Conservation (phyloP, 2,113 vertebrate genomes). For the Anolis carolinensis region DNA sequence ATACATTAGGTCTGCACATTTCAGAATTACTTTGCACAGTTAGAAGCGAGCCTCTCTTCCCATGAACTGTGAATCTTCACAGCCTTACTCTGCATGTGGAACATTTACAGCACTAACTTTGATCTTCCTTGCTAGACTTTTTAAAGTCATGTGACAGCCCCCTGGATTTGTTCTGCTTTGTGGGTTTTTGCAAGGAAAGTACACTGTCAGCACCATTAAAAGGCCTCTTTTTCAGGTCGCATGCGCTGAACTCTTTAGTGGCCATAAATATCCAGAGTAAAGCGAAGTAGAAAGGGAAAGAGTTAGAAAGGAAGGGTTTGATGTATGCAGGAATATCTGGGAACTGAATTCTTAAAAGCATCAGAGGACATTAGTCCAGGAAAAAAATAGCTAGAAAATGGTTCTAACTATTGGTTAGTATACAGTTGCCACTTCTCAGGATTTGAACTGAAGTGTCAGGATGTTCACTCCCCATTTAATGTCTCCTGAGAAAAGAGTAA, state of each 20-base stretch:
- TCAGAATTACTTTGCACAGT: not conserved
- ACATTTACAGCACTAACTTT: constrained; percentile 52
- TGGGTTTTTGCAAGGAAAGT: constrained; percentile 56
- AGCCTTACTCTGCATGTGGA: constrained; percentile 46
- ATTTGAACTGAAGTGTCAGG: not conserved
- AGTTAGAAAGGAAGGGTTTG: constrained; percentile 33
- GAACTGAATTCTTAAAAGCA: not conserved
- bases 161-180: constrained; percentile 63
- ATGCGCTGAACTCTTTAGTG: constrained; percentile 25
- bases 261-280: constrained; percentile 44
- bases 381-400: too few relatives aligned
- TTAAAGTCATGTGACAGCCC: constrained; percentile 35
- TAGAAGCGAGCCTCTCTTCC: not conserved
- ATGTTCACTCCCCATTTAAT: not conserved
- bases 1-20: not conserved
- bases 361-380: too few relatives aligned
- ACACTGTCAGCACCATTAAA: constrained; percentile 64
- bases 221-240: constrained; percentile 17
- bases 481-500: too few relatives aligned
- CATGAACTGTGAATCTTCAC: constrained; percentile 55
- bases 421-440: not conserved
- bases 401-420: too few relatives aligned
- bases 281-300: constrained; percentile 43
- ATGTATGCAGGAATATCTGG: constrained; percentile 31
- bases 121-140: constrained; percentile 53